Base-by-base conservation (phyloP, 2,888 invertebrate genomes). In the Petrolisthes manimaculis region DNA sequence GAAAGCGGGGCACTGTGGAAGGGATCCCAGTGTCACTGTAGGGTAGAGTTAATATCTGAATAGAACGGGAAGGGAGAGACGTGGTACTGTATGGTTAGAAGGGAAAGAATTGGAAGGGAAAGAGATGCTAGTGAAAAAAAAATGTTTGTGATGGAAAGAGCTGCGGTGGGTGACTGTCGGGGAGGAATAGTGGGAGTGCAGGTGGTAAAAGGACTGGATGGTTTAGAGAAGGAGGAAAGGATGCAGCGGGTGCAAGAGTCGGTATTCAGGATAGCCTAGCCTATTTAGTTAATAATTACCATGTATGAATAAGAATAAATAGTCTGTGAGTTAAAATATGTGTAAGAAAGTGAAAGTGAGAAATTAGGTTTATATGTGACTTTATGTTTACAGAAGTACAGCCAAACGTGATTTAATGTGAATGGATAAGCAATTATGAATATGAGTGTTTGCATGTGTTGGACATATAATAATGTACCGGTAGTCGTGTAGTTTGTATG, bases 91-190 rank as follows among this genome's bases (percentile, higher is more conserved):
- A 24, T 18, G 18, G 83, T 37, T 53, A 74, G 51, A 83, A 53
- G 61, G 74, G 74, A 74, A 18, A 37, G 37, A 56, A 37, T 54
- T 56, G 77, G 54, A 55, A 77, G 77, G 71, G 56, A 77, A 54
- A 54, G 56, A 18, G 14, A 74, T 56, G 56, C 75, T 24, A 54
- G 74, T 53, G 83, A 74, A 55, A 83, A 54, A 53, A 24, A 54
- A 24, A 83, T n/a, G 51, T 55, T 18, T 51, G 21, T 37, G 79
- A 54, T 12, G 21, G 54, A 54, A 77, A 37, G 83, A 83, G 8
- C 9, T 9, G 21, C 12, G 37, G 51, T n/a, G n/a, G 37, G 83
- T 71, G 53, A 53, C 1, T 37, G 74, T n/a, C 6, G 37, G 69
- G 9, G 37, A 51, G 5, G 53, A n/a, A 61, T 12, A 61, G 18